Evolutionary conservation across 2,888 invertebrate species (phyloP), one percentile per base, ranked within the genome.

Genomic region (Phorcus lineatus): DNA sequence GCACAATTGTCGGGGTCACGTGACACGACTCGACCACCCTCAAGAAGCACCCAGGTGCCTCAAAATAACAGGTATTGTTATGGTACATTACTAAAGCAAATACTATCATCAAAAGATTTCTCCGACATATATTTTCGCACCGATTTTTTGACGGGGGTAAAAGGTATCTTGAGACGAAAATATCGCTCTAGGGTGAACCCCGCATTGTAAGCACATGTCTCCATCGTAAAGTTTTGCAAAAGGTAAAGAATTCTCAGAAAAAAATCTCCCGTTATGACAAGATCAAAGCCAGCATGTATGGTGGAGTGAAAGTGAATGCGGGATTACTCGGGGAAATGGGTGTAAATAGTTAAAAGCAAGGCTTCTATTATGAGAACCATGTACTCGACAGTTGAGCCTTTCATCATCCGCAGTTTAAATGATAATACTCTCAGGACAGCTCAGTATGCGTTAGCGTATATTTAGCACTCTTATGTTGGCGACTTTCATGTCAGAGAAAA

Each of bases 101-200:
- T 40, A 70, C 17, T 28, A 40, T 9, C 11, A 13, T 36, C 31
- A 70, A 70, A 40, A 36, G 70, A 40, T 70, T 70, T 36, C 31
- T 70, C 36, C 70, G 70, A 70, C 70, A 70, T 70, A 70, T 70
- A 70, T 70, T 70, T 70, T 70, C 70, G 70, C 70, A 70, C 70
- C 70, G 31, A 70, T 70, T 36, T 70, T 70, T 36, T 36, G 47
- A 70, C 16, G 70, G 40, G 70, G 6, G 70, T 70, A 70, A 31
- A 70, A 19, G 70, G 70, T 70, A 36, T 70, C 31, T 36, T 70
- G 40, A 40, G 31, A 40, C 70, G 19, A 19, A 40, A 70, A 36
- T 70, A 70, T 70, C 19, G 40, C 70, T 31, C 31, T 31, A 19
- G 17, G 28, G 19, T 70, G 36, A 70, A 40, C 31, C 19, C 19